Percentiles rank a stretch among this genome's conserved stretches.
phyloP scores from a whole-genome alignment of 2,888 invertebrate species.

The Ectemnius continuus region DNA sequence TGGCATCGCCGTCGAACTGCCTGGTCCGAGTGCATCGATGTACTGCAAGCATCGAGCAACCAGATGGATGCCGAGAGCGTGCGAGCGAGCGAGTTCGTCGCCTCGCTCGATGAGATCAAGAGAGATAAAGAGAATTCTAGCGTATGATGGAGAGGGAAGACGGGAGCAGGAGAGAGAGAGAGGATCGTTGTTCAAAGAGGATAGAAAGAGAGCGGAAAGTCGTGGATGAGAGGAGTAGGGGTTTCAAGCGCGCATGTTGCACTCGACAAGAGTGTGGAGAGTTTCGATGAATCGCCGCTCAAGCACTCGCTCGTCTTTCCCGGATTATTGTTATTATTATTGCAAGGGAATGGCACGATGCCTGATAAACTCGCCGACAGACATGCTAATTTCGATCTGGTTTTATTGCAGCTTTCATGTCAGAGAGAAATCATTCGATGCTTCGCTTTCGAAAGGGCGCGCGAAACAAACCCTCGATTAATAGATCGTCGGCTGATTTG shows the following conservation, averaged over 20 bases:
- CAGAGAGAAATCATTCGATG: slow-evolving; percentile 21
- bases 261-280: too few relatives aligned
- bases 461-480: slow-evolving; percentile 26
- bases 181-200: too few relatives aligned
- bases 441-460: slow-evolving; percentile 11
- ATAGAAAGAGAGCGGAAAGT: too few relatives aligned
- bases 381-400: not conserved
- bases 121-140: not conserved
- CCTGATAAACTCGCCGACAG: slow-evolving; percentile 14
- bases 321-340: too few relatives aligned
- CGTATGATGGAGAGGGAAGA: too few relatives aligned
- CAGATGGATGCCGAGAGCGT: too few relatives aligned
- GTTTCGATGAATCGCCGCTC: too few relatives aligned
- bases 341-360: too few relatives aligned
- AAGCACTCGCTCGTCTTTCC: too few relatives aligned
- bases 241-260: too few relatives aligned
- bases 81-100: not conserved
- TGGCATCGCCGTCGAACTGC: slow-evolving; percentile 13
- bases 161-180: not conserved
- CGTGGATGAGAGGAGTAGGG: too few relatives aligned
- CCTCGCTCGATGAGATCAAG: not conserved
- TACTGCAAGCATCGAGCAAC: not conserved
- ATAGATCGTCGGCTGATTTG: slow-evolving; percentile 11
- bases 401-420: too few relatives aligned
- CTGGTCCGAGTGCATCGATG: not conserved